These are phyloP conservation scores for Myiotriccus ornatus DNA, from an alignment of 2,797 vertebrate genomes.

Conservation along the genomic window DNA sequence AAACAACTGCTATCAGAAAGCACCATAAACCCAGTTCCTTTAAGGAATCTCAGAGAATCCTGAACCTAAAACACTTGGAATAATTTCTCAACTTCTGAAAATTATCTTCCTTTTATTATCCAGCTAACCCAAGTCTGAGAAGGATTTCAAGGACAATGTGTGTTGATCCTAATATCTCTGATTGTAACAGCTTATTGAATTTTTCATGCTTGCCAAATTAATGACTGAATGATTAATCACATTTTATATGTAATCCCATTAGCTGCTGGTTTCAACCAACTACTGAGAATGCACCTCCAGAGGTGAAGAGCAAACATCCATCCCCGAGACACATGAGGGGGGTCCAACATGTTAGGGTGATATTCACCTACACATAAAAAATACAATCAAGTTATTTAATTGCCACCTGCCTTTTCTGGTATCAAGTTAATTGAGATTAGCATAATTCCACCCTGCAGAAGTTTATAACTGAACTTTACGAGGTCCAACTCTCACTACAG, in stretches of 20 bases:
- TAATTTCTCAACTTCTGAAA: background rate
- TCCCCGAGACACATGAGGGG: background rate
- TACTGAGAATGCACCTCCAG: background rate
- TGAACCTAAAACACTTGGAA: background rate
- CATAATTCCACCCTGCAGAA: background rate
- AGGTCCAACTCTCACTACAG: background rate
- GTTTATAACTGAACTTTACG: background rate
- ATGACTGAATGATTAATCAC: conserved; percentile 22
- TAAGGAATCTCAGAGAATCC: background rate
- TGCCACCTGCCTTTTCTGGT: background rate
- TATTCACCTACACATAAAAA: background rate
- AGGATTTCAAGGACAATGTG: conserved; percentile 15
- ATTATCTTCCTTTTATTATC: background rate
- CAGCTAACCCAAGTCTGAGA: background rate
- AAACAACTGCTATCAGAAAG: background rate
- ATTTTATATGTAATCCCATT: conserved; percentile 1
- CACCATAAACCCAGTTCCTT: background rate
- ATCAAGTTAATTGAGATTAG: background rate
- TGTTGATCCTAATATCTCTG: conserved; percentile 8
- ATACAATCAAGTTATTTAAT: background rate
- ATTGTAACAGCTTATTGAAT: background rate
- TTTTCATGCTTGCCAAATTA: conserved; percentile 19
- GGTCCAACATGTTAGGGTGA: background rate
- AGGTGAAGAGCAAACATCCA: background rate
- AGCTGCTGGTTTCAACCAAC: background rate